phyloP scores from a whole-genome alignment of 2,113 vertebrate genomes.

The Macquaria australasica region DNA sequence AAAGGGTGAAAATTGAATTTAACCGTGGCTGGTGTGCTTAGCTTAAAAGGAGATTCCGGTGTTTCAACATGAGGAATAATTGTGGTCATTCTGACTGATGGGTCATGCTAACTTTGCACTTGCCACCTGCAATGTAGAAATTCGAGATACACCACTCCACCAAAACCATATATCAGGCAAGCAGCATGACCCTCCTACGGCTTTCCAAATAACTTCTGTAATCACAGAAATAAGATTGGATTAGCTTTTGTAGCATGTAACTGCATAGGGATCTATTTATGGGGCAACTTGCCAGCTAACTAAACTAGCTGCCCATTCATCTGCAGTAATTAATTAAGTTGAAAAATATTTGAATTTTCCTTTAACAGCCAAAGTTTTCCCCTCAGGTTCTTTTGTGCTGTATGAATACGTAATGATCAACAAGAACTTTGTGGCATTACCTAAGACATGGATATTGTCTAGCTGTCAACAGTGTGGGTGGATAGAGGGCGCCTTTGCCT shows the following conservation, averaged over 20 bases:
- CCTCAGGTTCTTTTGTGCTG: background rate
- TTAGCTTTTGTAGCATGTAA: background rate
- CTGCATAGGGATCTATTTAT: background rate
- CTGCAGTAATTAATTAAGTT: background rate
- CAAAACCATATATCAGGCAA: background rate
- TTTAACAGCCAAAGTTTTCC: background rate
- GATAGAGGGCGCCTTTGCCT: background rate
- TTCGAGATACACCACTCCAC: background rate
- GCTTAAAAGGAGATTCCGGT: background rate
- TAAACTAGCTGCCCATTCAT: background rate
- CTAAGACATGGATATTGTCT: conserved; percentile 1
- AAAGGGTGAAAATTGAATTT: background rate
- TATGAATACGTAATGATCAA: background rate
- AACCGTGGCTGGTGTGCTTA: background rate
- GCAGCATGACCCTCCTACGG: no score
- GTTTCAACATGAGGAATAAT: no score
- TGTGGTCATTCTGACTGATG: background rate
- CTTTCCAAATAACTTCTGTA: background rate
- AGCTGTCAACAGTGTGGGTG: conserved; percentile 9
- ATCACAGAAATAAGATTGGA: background rate
- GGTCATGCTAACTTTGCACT: background rate
- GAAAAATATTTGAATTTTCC: background rate
- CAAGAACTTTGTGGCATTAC: background rate
- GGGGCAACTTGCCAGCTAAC: background rate
- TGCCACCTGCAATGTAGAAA: background rate